phyloP scores from a whole-genome alignment of 2,797 vertebrate genomes.

The Lycodopsis pacificus region DNA sequence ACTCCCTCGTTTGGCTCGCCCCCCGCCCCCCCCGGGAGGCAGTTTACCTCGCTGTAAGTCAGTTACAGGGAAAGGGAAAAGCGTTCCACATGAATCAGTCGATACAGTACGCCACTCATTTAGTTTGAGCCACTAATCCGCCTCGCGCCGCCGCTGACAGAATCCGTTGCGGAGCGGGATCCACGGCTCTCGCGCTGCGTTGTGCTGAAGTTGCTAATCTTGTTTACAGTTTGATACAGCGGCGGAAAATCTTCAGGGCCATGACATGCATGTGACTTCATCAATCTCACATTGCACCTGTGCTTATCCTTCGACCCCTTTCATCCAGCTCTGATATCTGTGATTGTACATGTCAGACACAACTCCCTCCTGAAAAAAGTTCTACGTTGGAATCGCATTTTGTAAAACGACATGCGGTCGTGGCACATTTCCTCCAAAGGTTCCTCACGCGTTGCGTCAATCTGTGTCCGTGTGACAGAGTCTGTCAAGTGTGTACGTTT shows the following conservation, averaged over 20 bases:
- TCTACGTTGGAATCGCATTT: not conserved
- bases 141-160: conserved; percentile 27
- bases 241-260: conserved; percentile 36
- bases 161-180: conserved; percentile 45
- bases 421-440: not conserved
- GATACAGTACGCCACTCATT: conserved; percentile 46
- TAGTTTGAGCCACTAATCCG: conserved; percentile 62
- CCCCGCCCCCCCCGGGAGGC: conserved; percentile 53
- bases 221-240: conserved; percentile 50
- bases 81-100: conserved; percentile 53
- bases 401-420: not conserved
- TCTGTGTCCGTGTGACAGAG: not conserved
- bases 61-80: conserved; percentile 24
- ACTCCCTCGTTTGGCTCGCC: conserved; percentile 47
- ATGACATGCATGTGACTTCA: conserved; percentile 19
- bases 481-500: conserved; percentile 3
- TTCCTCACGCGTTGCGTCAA: not conserved
- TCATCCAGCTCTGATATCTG: no score
- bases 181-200: conserved; percentile 23
- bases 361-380: not conserved
- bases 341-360: not conserved
- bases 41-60: conserved; percentile 50
- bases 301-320: no score
- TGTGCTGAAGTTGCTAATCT: conserved; percentile 51
- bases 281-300: no score